Conservation (phyloP, 2,888 invertebrate genomes). For the Sepioteuthis lessoniana region DNA sequence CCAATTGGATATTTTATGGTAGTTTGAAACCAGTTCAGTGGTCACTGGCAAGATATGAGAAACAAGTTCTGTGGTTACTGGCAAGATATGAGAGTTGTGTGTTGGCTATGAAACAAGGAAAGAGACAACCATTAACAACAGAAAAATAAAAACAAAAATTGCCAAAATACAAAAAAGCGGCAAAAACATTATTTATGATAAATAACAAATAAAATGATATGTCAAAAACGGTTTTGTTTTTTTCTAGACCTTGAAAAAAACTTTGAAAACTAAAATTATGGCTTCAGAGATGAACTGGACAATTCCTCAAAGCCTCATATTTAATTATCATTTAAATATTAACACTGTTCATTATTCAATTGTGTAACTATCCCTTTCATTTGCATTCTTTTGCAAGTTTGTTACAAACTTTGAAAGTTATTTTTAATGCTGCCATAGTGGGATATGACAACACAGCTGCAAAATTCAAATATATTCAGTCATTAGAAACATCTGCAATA, state of each 20-base stretch:
- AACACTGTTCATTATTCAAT: no score
- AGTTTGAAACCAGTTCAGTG: neutral
- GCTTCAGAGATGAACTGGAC: neutral
- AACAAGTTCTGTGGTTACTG: no score
- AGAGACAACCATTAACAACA: neutral
- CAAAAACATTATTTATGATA: neutral
- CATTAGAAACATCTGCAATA: no score
- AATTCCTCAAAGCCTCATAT: neutral
- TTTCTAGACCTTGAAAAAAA: neutral
- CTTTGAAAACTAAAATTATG: neutral
- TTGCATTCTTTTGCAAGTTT: no score
- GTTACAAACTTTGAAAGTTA: no score
- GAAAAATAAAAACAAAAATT: neutral
- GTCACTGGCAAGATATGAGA: neutral
- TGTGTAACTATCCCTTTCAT: no score
- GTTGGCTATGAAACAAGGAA: neutral
- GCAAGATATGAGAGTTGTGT: no score
- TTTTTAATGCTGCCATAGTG: no score
- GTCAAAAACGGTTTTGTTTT: neutral
- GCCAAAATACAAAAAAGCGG: neutral
- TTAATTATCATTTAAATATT: no score
- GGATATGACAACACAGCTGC: no score
- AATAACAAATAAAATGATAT: neutral
- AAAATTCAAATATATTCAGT: no score
- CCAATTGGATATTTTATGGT: neutral